Base-by-base conservation (phyloP, 2,797 vertebrate genomes). In the Dicrostonyx torquatus region DNA sequence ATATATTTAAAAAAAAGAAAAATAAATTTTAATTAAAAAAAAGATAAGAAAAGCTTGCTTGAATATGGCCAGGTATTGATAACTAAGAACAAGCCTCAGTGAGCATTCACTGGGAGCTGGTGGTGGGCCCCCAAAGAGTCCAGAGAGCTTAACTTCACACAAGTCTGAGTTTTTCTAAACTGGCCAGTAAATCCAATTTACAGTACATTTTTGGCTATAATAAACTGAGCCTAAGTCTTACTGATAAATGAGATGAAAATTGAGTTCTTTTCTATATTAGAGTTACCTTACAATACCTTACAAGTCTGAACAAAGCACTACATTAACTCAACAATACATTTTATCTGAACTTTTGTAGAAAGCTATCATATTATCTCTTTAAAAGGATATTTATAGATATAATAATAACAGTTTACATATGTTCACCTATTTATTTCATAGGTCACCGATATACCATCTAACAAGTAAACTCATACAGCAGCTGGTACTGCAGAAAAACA, bases 401-500 rank as follows among this genome's bases (percentile, higher is more conserved):
- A 93, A 91, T 98, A 97, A 98, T 98, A 98, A 98, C 98, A 98
- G 97, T 98, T 98, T 91, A 17, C 77, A 97, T 98, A 98, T 98
- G 98, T 98, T 99, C 98, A 99, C 98, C 98, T 98, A 98, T 98
- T 99, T 98, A 99, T 98, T 98, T 98, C 98, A 98, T 98, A 98
- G 98, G 98, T 98, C 98, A 99, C 97, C 98, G 97, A 98, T 98
- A 98, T 98, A 98, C 94, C 97, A 98, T 98, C 98, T 99, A 98
- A 98, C 98, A 98, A 98, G 98, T 98, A 98, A 98, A 99, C 98
- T 98, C 98, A 98, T 98, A 98, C 98, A 98, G 98, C 98, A 98
- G 98, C 98, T 99, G 98, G 98, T 98, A 98, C 98, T 98, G 98
- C 97, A 98, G 98, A 98, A 98, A 98, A 98, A 98, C 98, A 98